These are phyloP conservation scores for Origma solitaria DNA, from an alignment of 2,113 vertebrate genomes.

Conservation along the genomic window DNA sequence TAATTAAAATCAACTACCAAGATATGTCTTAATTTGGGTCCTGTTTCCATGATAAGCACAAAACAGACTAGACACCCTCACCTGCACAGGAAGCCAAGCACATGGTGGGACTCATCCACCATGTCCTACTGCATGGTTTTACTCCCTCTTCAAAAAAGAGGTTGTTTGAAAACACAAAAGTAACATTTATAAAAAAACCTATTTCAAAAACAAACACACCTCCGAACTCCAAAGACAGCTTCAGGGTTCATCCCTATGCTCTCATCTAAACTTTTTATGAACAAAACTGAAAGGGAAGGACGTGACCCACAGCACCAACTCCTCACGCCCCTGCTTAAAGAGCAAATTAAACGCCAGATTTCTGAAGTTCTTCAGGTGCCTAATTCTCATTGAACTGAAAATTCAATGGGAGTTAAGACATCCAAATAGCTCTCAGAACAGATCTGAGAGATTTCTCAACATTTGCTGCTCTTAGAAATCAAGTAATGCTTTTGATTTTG, in stretches of 20 bases:
- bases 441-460: background rate
- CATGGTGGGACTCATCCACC: background rate
- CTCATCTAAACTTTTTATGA: background rate
- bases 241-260: background rate
- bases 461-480: background rate
- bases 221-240: background rate
- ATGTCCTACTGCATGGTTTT: background rate
- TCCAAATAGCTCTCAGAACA: background rate
- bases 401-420: background rate
- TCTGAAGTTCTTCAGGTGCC: background rate
- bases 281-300: background rate
- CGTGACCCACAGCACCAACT: rapidly evolving
- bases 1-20: background rate
- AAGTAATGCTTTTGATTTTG: background rate
- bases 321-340: background rate
- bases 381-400: background rate
- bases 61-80: background rate
- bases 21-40: background rate
- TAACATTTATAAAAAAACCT: background rate
- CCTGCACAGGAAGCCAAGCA: background rate
- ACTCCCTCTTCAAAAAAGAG: background rate
- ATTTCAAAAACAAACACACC: background rate
- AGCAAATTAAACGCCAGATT: background rate
- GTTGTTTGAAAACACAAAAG: background rate
- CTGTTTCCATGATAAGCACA: background rate